Conservation (phyloP, 2,888 invertebrate genomes). For the Philereme transversata region DNA sequence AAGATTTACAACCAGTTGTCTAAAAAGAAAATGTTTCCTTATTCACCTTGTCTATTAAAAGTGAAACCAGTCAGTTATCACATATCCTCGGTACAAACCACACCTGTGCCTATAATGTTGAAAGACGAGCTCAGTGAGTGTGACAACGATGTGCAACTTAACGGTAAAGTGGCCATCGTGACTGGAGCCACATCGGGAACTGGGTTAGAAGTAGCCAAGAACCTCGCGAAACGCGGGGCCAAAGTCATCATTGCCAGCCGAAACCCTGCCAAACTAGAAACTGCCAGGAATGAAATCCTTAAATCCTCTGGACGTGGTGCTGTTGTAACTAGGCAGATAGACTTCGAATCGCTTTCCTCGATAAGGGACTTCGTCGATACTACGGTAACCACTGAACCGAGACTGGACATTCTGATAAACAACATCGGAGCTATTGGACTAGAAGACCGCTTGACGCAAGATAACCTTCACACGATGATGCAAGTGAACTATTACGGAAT, state of each 20-base stretch:
- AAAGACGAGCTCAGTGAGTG: conserved; percentile 58
- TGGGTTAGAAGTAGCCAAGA: conserved; percentile 66
- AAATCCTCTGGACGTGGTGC: conserved; percentile 49
- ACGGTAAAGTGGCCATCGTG: conserved; percentile 68
- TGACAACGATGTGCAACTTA: conserved; percentile 51
- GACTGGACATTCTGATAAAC: conserved; percentile 73
- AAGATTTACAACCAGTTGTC: no score
- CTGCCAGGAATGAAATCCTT: conserved; percentile 51
- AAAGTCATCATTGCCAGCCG: conserved; percentile 83
- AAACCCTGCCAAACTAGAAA: conserved; percentile 57
- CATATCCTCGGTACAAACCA: conserved; percentile 7
- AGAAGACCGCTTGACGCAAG: conserved; percentile 77
- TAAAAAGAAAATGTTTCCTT: not conserved
- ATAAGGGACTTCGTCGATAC: conserved; percentile 84
- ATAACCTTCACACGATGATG: conserved; percentile 85
- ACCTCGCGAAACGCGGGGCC: conserved; percentile 78
- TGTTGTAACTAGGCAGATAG: conserved; percentile 64
- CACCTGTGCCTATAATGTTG: conserved; percentile 36
- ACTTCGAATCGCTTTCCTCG: conserved; percentile 78
- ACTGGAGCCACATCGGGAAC: conserved; percentile 68
- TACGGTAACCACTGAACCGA: conserved; percentile 71
- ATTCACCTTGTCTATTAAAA: not conserved
- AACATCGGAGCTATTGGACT: conserved; percentile 78
- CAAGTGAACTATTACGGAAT: conserved; percentile 79
- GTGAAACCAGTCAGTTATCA: conserved; percentile 31